These are phyloP conservation scores for Paradoxurus hermaphroditus DNA, from an alignment of 2,113 vertebrate species.

Conservation along the genomic window DNA sequence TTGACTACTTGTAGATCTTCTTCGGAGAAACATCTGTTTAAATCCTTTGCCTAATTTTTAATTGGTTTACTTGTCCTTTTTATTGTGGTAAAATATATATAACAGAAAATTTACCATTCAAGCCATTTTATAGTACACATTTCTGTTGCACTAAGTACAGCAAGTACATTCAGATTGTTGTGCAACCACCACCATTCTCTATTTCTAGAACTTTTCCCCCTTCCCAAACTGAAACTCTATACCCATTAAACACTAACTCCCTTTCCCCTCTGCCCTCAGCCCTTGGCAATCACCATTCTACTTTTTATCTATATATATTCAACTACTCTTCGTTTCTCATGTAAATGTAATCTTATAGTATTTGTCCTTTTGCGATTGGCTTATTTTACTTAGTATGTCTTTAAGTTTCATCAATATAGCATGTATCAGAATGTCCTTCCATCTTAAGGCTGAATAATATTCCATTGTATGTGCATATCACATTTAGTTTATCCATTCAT, in stretches of 20 bases:
- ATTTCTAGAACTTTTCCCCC: neutral
- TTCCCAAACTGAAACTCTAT: neutral
- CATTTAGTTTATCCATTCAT: neutral
- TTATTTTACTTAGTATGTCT: constrained; percentile 19
- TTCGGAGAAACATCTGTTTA: neutral
- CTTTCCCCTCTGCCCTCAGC: neutral
- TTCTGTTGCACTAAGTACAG: neutral
- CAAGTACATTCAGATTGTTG: neutral
- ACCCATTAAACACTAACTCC: neutral
- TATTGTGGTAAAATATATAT: neutral
- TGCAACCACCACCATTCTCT: neutral
- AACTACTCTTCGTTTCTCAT: neutral
- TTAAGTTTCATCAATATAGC: neutral
- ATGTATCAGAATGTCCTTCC: neutral
- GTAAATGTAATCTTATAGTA: neutral
- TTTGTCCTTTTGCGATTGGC: neutral
- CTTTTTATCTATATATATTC: neutral
- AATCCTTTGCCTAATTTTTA: neutral
- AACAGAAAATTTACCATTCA: neutral
- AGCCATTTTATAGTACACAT: neutral
- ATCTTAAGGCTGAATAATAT: neutral
- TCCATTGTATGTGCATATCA: neutral
- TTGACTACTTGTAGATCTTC: neutral
- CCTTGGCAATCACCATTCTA: neutral
- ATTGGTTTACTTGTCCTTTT: neutral